Evolutionary conservation across 2,888 invertebrate genomes (phyloP).

Genomic region (Ophion costatus): DNA sequence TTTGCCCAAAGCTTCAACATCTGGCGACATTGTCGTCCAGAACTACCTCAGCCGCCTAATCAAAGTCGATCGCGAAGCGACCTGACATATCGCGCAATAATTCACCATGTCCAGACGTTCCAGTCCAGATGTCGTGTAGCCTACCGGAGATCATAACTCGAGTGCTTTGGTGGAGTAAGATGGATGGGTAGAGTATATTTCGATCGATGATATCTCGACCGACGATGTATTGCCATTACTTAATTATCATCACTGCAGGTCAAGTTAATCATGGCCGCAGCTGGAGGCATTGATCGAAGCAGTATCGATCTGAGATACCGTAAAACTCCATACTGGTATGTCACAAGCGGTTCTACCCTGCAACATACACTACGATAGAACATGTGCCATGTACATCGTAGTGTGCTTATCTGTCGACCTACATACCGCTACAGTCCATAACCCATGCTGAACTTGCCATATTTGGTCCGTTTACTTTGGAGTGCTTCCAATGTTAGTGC

Average conservation of each 20-base stretch:
- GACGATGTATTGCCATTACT: constrained; percentile 11
- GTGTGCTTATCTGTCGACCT: constrained; percentile 23
- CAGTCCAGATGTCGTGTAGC: not conserved
- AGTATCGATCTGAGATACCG: not conserved
- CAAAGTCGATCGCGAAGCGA: too few relatives aligned
- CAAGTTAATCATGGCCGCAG: not conserved
- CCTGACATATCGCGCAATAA: too few relatives aligned
- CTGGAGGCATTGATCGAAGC: not conserved
- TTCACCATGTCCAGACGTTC: too few relatives aligned
- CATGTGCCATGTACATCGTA: not conserved
- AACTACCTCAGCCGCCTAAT: too few relatives aligned
- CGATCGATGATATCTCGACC: not conserved
- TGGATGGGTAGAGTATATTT: constrained; percentile 2
- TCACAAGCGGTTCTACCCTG: not conserved
- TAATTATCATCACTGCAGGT: constrained; percentile 1
- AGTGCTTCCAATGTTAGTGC: constrained; percentile 15
- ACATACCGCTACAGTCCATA: not conserved
- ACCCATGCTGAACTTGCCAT: not conserved
- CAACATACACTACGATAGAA: not conserved
- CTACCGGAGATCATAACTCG: not conserved
- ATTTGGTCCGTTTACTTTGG: constrained; percentile 8
- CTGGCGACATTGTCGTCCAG: too few relatives aligned
- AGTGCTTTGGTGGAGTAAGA: not conserved
- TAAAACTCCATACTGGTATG: constrained; percentile 2
- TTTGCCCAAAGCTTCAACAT: too few relatives aligned